phyloP scores from a whole-genome alignment of 2,113 vertebrate species.

The Egretta garzetta region DNA sequence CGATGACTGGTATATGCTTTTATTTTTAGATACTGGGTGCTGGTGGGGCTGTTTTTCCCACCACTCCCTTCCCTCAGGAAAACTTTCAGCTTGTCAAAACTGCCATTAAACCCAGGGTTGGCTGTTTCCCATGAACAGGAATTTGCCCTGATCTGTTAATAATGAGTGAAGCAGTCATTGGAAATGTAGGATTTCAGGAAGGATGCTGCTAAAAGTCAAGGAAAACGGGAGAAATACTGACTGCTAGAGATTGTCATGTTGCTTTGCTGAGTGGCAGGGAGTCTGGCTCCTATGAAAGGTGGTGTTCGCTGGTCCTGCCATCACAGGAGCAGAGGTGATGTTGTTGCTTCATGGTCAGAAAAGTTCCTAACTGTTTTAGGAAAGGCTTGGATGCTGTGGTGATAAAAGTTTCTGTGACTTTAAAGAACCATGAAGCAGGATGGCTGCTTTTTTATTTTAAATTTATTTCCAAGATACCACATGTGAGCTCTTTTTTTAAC shows the following conservation, averaged over 20 bases:
- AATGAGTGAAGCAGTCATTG: neutral
- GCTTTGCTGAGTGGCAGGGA: neutral
- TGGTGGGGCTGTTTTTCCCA: neutral
- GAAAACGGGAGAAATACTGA: neutral
- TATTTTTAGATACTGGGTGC: neutral
- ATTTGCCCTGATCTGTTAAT: neutral
- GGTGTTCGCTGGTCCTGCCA: neutral
- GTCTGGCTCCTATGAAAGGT: neutral
- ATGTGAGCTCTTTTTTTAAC: neutral
- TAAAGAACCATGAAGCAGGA: neutral
- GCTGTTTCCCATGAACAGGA: neutral
- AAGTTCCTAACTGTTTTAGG: neutral
- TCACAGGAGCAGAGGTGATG: neutral
- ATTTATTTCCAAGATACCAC: neutral
- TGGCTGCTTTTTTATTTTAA: neutral
- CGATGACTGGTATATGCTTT: neutral
- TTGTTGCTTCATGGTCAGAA: neutral
- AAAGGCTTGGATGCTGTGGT: neutral
- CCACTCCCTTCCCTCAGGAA: neutral
- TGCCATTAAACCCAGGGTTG: neutral
- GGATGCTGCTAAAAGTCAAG: neutral
- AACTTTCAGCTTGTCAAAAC: neutral
- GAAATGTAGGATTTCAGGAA: neutral
- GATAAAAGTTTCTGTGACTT: neutral
- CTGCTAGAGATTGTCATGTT: neutral